phyloP scores from a whole-genome alignment of 2,113 vertebrate genomes.

The Pycnonotus jocosus region DNA sequence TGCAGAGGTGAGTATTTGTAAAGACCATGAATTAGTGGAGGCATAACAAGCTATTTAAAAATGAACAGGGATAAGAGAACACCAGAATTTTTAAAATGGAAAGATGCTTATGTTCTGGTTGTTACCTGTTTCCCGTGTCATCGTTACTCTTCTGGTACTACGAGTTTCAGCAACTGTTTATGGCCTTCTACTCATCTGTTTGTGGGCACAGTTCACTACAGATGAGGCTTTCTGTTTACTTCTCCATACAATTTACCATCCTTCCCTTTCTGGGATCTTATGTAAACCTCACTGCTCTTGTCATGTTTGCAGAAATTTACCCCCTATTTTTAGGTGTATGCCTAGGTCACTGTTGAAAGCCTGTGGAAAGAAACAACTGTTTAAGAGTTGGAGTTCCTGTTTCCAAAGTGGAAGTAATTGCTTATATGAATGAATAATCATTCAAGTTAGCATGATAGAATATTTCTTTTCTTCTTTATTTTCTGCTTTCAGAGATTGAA shows the following conservation, averaged over 20 bases:
- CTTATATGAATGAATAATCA: background rate
- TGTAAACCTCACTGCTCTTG: background rate
- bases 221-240: background rate
- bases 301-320: background rate
- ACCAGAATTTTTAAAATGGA: background rate
- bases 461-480: background rate
- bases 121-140: background rate
- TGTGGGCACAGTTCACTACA: background rate
- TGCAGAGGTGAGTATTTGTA: background rate
- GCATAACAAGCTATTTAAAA: background rate
- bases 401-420: background rate
- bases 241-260: background rate
- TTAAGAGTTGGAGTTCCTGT: background rate
- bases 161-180: background rate
- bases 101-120: background rate
- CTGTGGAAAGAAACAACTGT: background rate
- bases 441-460: background rate
- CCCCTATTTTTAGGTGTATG: background rate
- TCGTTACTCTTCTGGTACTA: background rate
- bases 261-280: background rate
- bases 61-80: background rate
- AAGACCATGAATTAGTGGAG: background rate
- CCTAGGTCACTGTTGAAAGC: background rate
- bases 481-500: slow-evolving; percentile 83
- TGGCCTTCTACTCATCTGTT: background rate